Base-by-base conservation (phyloP, 2,888 invertebrate genomes). In the Ormia ochracea region DNA sequence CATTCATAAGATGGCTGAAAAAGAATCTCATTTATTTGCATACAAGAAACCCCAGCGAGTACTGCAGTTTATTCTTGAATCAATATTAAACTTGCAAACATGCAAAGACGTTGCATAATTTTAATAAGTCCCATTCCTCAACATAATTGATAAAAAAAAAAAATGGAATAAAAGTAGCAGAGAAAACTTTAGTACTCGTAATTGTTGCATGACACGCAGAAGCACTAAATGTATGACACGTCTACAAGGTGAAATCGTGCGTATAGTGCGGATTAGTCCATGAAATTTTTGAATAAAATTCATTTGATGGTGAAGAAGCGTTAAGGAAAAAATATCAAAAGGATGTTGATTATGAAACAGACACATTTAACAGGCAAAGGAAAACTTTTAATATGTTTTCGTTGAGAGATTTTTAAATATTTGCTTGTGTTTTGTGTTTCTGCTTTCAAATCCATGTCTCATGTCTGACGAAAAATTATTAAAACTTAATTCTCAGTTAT, bases 201-300 rank as follows among this genome's bases (percentile, higher is more conserved):
- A 58, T 38, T 65, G 63, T 48, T 14, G 38, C 43, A 68, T 61
- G 56, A 74, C 73, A 78, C 63, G 63, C 73, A 69, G 63, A 52
- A 66, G 36, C 54, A 61, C 63, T 68, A 50, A 61, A 63, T 63
- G 50, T 41, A 73, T 66, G 66, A 68, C 78, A 78, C 73, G 73
- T 63, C 56, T 63, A 36, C 33, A 26, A 43, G 63, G 68, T 69
- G 74, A 63, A 78, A 65, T 78, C 78, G 78, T 74, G 78, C 69
- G 69, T 78, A 21, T 41, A 14, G 41, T 10, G 48, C 6, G 48
- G 38, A 54, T 19, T 23, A 66, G 52, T 58, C 69, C 41, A 58
- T 54, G 23, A 74, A 63, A 28, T 69, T 45, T 45, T 52, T 54
- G 36, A 59, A 66, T 19, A 52, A 75, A 72, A 48, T 48, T 73